These are phyloP conservation scores for Thecophora atra DNA, from an alignment of 2,888 invertebrate species.

Conservation along the genomic window DNA sequence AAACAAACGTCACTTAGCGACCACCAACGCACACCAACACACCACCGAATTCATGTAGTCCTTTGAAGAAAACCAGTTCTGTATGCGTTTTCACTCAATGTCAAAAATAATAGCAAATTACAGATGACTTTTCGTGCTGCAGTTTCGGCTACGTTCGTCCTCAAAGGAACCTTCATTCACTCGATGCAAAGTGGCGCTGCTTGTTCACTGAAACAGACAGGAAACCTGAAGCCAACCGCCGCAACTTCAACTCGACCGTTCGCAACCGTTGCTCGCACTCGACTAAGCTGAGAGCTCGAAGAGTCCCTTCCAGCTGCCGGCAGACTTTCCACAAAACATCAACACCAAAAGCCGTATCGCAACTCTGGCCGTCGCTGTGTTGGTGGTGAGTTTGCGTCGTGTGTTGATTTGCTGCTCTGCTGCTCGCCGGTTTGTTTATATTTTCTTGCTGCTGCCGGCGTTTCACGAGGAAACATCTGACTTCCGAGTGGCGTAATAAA, in stretches of 20 bases:
- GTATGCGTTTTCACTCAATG: neutral
- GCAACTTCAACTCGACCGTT: conserved; percentile 63
- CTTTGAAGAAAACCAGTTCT: neutral
- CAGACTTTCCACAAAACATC: no score
- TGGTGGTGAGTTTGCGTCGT: conserved; percentile 44
- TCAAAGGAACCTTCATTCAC: no score
- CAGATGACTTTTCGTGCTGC: neutral
- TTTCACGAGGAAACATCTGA: conserved; percentile 34
- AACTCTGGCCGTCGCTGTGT: no score
- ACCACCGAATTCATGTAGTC: no score
- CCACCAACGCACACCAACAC: no score
- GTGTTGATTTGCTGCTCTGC: neutral
- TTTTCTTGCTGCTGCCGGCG: conserved; percentile 52
- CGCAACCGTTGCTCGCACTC: conserved; percentile 66
- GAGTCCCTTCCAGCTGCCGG: conserved; percentile 50
- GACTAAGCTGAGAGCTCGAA: conserved; percentile 62
- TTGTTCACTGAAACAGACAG: no score
- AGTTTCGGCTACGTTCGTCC: conserved; percentile 2
- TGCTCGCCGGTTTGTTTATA: conserved; percentile 62
- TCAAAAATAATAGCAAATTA: neutral
- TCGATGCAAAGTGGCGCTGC: no score
- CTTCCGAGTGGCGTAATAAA: no score
- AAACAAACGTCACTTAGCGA: conserved; percentile 37
- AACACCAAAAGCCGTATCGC: no score
- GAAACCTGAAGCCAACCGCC: conserved; percentile 33